Evolutionary conservation across 2,113 vertebrate genomes (phyloP).

Genomic region (Zosterops borbonicus): DNA sequence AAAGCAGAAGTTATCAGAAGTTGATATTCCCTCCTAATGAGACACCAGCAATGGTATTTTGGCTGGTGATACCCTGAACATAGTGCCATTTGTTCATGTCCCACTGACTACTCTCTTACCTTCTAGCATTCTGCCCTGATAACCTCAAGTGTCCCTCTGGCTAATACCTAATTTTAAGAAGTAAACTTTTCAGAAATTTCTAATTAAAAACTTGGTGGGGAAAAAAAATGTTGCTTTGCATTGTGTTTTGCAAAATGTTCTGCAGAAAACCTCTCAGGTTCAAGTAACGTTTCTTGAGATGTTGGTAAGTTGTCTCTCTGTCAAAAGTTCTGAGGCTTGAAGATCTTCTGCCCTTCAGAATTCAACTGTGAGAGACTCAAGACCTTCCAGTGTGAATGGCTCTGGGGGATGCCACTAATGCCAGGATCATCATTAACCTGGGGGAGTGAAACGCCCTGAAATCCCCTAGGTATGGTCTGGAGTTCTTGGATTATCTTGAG

Average conservation of each 20-base stretch:
- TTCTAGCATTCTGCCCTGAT: neutral
- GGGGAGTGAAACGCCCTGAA: neutral
- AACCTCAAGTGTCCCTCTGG: neutral
- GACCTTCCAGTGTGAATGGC: neutral
- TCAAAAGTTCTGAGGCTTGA: neutral
- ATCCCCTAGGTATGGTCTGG: fast-evolving
- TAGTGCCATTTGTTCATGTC: neutral
- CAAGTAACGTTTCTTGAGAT: neutral
- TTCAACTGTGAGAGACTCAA: fast-evolving
- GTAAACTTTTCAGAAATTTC: neutral
- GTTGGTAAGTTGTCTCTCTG: neutral
- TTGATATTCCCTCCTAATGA: neutral
- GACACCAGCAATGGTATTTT: neutral
- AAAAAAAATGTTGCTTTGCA: neutral
- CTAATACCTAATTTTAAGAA: neutral
- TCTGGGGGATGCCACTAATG: fast-evolving
- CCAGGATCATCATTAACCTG: neutral
- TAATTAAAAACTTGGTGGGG: neutral
- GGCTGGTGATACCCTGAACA: neutral
- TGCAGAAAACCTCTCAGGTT: neutral
- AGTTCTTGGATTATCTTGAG: neutral
- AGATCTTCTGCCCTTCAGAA: neutral
- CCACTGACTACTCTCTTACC: neutral
- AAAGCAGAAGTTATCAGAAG: neutral
- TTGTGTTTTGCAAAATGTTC: neutral